phyloP scores from a whole-genome alignment of 2,113 vertebrate species.

The Eublepharis macularius region DNA sequence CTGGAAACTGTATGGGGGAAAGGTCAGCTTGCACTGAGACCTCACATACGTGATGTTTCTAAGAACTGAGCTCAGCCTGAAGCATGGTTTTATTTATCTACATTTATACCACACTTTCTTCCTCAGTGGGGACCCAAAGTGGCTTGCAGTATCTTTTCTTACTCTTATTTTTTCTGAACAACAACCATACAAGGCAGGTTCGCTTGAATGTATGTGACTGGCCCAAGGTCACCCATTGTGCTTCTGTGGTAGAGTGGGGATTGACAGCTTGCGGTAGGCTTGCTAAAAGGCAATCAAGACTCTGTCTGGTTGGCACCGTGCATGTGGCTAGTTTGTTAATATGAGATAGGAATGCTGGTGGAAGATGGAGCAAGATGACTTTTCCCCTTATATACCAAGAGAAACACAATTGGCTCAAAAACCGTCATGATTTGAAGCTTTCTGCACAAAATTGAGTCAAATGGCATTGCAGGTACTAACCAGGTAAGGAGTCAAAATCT shows the following conservation, averaged over 20 bases:
- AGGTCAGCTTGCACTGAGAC: too few relatives aligned
- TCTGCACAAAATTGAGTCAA: background rate
- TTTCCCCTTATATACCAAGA: background rate
- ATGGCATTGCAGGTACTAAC: background rate
- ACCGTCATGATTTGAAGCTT: background rate
- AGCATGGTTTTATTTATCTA: background rate
- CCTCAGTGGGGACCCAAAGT: too few relatives aligned
- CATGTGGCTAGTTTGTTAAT: background rate
- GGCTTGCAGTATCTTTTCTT: too few relatives aligned
- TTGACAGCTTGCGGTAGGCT: background rate
- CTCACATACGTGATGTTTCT: too few relatives aligned
- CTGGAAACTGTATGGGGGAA: background rate
- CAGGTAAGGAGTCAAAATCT: background rate
- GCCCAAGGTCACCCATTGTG: too few relatives aligned
- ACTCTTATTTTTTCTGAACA: too few relatives aligned
- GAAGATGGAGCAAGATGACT: background rate
- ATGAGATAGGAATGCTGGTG: background rate
- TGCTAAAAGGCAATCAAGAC: background rate
- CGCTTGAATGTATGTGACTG: too few relatives aligned
- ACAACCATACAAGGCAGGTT: too few relatives aligned
- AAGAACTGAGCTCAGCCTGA: background rate
- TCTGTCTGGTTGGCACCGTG: background rate
- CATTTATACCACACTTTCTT: too few relatives aligned
- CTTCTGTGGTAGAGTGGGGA: too few relatives aligned
- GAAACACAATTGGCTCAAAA: background rate